Evolutionary conservation across 2,888 invertebrate species (phyloP).

Genomic region (Cloeon dipterum): DNA sequence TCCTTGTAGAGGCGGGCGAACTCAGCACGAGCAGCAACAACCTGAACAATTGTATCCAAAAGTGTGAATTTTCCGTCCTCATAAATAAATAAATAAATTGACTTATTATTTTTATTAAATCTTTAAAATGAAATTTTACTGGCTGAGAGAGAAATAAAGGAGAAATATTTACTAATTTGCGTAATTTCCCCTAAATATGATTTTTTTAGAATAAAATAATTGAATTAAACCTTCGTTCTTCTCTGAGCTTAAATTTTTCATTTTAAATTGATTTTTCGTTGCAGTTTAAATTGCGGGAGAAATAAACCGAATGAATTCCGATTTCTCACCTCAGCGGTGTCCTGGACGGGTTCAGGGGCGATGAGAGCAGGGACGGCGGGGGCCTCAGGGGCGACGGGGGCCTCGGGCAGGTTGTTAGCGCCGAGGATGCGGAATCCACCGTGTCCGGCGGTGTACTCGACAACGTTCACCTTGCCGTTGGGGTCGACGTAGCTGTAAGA

Average conservation of each 20-base stretch:
- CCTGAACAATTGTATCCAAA: too few relatives aligned
- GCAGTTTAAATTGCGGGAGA: too few relatives aligned
- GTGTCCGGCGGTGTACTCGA: constrained; percentile 9
- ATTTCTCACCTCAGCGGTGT: constrained; percentile 11
- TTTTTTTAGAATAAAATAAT: too few relatives aligned
- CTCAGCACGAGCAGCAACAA: constrained; percentile 9
- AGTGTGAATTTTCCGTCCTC: too few relatives aligned
- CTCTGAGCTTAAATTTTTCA: too few relatives aligned
- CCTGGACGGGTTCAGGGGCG: constrained; percentile 11
- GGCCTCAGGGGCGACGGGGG: constrained; percentile 10
- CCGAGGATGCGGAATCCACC: constrained; percentile 12
- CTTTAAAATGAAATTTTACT: not conserved
- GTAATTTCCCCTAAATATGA: too few relatives aligned
- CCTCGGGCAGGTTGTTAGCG: constrained; percentile 12
- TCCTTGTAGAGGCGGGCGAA: constrained; percentile 9
- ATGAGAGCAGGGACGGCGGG: constrained; percentile 7
- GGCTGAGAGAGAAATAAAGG: not conserved
- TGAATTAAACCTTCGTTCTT: too few relatives aligned
- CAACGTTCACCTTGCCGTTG: constrained; percentile 11
- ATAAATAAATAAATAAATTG: too few relatives aligned
- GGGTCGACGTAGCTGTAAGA: constrained; percentile 11
- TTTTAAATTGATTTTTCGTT: too few relatives aligned
- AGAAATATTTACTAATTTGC: not conserved
- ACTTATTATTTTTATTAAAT: too few relatives aligned
- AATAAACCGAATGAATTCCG: too few relatives aligned